Evolutionary conservation across 2,113 vertebrate genomes (phyloP), one percentile per base, ranked within the genome.

Genomic region (Passer montanus): DNA sequence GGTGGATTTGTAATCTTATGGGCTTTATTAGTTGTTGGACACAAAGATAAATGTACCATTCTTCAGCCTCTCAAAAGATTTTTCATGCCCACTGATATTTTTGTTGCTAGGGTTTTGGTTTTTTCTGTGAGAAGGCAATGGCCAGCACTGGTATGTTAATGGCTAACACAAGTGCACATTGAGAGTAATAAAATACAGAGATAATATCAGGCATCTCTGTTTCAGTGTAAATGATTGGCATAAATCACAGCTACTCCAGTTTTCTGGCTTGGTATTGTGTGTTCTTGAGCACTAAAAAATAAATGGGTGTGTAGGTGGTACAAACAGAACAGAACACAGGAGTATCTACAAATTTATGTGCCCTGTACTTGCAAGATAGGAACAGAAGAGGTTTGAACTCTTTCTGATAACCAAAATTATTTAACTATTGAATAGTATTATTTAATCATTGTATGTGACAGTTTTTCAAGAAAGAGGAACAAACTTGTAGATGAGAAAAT

Each of bases 141-240:
- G 49, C 37, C 55, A 81, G 55, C 55, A 20, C n/a, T 93, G 84
- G 62, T 87, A 82, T 94, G 70, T 94, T 95, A 93, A 91, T 85
- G 67, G 70, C 81, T 90, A 83, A 87, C 81, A 89, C 67, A 93
- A 95, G 81, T 69, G 59, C 46, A 17, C 10, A 3, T 75, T 87
- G 50, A 87, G 23, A 78, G 50, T 89, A 89, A 82, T 93, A 91
- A 94, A 91, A 93, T 79, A 66, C 92, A 85, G 91, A 92, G 87
- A 50, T 43, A 35, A 11, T 53, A 59, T 62, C 46, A 50, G 58
- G 66, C 70, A 67, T 69, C 77, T 64, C 59, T 67, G 22, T 26
- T 85, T 83, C 75, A 46, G 0, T 75, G 73, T 50, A 64, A 73
- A 0, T 83, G 74, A 72, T 62, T 90, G 74, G 59, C 52, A 70